These are phyloP conservation scores for Tetraneura akinire DNA, from an alignment of 1,140 invertebrate species.

Conservation along the genomic window DNA sequence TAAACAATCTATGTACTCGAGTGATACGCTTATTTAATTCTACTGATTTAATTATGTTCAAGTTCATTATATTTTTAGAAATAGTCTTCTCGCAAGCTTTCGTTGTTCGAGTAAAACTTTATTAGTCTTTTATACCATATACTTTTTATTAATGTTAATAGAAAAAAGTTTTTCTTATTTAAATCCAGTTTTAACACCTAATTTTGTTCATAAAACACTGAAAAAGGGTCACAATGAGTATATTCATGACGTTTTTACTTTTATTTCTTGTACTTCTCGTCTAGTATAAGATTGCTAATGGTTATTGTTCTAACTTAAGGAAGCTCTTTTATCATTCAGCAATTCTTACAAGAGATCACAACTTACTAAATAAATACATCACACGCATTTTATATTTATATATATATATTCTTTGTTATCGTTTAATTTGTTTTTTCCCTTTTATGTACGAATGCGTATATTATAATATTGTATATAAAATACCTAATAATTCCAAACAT, in stretches of 20 bases:
- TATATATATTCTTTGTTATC: not conserved
- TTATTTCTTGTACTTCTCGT: constrained; percentile 3
- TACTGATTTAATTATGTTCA: constrained; percentile 26
- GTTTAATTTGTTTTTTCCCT: not conserved
- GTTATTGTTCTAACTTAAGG: constrained; percentile 20
- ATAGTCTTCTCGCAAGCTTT: not conserved
- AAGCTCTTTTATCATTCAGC: not conserved
- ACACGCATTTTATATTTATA: not conserved
- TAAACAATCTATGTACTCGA: constrained; percentile 9
- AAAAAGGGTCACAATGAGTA: not conserved
- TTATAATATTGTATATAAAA: too few species aligned
- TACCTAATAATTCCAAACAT: too few species aligned
- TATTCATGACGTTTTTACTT: constrained; percentile 10
- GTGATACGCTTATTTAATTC: constrained; percentile 19
- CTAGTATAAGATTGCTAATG: not conserved
- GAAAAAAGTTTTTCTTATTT: constrained; percentile 41
- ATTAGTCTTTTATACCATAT: constrained; percentile 21
- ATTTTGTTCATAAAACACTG: constrained; percentile 23
- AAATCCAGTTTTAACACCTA: constrained; percentile 25
- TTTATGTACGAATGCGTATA: too few species aligned
- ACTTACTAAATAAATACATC: not conserved
- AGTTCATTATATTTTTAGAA: constrained; percentile 28
- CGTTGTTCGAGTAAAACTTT: constrained; percentile 13
- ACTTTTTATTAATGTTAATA: constrained; percentile 27
- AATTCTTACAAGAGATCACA: not conserved